phyloP scores from a whole-genome alignment of 2,797 vertebrate genomes.

The Tapirus indicus region DNA sequence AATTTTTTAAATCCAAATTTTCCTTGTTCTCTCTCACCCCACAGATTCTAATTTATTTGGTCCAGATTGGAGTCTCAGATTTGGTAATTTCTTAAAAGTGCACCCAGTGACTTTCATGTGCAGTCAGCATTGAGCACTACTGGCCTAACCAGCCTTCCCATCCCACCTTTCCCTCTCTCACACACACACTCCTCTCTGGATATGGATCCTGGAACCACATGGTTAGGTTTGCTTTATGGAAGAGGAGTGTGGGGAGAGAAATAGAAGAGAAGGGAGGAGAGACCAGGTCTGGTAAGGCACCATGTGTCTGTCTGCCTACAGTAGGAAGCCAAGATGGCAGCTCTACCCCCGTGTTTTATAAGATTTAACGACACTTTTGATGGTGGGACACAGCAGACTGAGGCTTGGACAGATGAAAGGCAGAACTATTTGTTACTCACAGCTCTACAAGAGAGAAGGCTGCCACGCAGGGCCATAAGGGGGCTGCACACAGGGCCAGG shows the following conservation, averaged over 20 bases:
- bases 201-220: accelerated
- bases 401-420: not conserved
- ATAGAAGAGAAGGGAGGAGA: not conserved
- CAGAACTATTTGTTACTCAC: not conserved
- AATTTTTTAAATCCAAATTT: not conserved
- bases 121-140: not conserved
- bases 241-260: not conserved
- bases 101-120: not conserved
- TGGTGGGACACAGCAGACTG: not conserved
- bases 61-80: not conserved
- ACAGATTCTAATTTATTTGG: not conserved
- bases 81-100: not conserved
- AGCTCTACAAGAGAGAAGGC: not conserved
- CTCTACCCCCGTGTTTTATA: not conserved
- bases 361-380: not conserved
- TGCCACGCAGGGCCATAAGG: not conserved
- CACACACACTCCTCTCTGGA: no score
- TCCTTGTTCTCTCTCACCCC: not conserved
- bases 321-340: not conserved
- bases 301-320: not conserved
- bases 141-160: not conserved
- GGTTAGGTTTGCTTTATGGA: not conserved
- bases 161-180: not conserved
- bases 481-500: not conserved
- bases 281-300: not conserved